Base-by-base conservation (phyloP, 2,113 vertebrate genomes). In the Axis porcinus region DNA sequence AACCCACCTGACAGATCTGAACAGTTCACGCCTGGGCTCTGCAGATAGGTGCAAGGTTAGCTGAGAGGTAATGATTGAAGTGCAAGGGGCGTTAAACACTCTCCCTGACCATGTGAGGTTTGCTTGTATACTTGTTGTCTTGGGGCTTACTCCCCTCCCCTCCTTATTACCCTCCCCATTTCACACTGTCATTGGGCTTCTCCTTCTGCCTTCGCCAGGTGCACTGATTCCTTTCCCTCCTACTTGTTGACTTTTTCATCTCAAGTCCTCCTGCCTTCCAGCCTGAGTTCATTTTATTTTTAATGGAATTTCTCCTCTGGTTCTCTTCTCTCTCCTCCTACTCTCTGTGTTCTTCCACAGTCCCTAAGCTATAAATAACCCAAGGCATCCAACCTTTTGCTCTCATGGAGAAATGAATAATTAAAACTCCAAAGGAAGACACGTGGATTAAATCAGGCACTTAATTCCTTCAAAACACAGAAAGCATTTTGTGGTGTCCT, bases 391-490 rank as follows among this genome's bases (percentile, higher is more conserved):
- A 98, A 97, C 87, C 91, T 98, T 97, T 97, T 98, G 86, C 92
- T 98, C 90, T 96, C 28, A 54, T 88, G 93, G 93, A 95, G 94
- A 98, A 98, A 97, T 91, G 70, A 98, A 97, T 98, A 98, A 98
- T 98, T 98, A 97, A 98, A 97, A 97, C 43, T 95, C 89, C 28
- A 83, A 93, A 98, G 97, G 97, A 88, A 98, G 62, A 89, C 30
- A 96, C 0, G 0, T 98, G 89, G 93, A 96, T 98, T 98, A 98
- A 98, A 97, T 98, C 91, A 98, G 96, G 96, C 74, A 92, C 70
- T 98, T 98, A 82, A 97, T 98, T 99, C 98, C 95, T 98, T 97
- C 67, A 96, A 96, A 98, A 98, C 91, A 96, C 89, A 78, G 64
- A 93, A 55, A 97, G 83, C 47, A 84, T 97, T 97, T 97, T 93